Base-by-base conservation (phyloP, 2,888 invertebrate genomes). In the Spisula solida region DNA sequence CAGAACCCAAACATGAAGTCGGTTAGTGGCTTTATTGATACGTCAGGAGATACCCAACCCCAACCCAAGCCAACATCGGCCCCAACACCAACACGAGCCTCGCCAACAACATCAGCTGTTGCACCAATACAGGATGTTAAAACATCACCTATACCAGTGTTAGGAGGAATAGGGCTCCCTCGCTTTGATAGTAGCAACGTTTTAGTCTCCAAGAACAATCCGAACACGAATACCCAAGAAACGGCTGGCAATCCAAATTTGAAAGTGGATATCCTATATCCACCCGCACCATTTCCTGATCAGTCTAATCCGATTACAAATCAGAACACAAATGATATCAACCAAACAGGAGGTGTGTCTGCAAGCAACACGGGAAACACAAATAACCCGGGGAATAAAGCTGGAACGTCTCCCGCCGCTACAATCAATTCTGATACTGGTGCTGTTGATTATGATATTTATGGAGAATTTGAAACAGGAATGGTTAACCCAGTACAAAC, bases 1-100 rank as follows among this genome's bases (percentile, higher is more conserved):
- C 78, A 85, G 79, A 85, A 85, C 41, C 85, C 85, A 16, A 85
- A 85, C 2, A 79, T 85, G 85, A 79, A 85, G 29, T 1, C 85
- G 1, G 29, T 85, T 4, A 55, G 85, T 20, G 78, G 41, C 10
- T 85, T 85, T 79, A n/a, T 85, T 79, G 85, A 85, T 25, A 41
- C 16, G 5, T 85, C 85, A n/a, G 34, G 34, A 16, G 47, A 48
- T 12, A 20, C 6, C 4, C 47, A 48, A 8, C 8, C 34, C 5
- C 1, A 31, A 78, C 34, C 10, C 25, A 78, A 78, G 10, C 18
- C 31, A 20, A 16, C 29, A 78, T 10, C 20, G 31, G 14, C 29
- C 4, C 41, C 41, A 41, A 8, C 8, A 75, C 34, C 79, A n/a
- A 18, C 16, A 41, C 20, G 18, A 18, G 34, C 34, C 20, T 0